Evolutionary conservation across 2,888 invertebrate genomes (phyloP).

Genomic region (Calliopum simillimum): DNA sequence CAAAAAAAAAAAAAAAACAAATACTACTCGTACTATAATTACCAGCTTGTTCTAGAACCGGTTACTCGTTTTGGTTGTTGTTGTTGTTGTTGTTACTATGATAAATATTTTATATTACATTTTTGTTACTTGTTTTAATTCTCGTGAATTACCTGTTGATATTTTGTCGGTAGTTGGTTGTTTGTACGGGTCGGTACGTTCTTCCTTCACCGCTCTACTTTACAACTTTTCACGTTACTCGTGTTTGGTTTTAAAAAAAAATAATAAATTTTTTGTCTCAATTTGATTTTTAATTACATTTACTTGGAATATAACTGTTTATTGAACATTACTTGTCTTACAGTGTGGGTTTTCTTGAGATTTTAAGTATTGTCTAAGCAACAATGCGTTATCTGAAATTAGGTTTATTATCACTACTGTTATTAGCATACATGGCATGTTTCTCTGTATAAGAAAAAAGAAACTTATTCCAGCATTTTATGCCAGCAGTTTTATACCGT

Average conservation of each 20-base stretch:
- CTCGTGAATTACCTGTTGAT: slow-evolving; percentile 15
- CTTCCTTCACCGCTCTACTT: not conserved
- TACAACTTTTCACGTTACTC: not conserved
- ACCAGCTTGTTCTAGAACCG: slow-evolving; percentile 21
- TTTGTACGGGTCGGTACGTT: not conserved
- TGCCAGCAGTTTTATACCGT: too few species aligned
- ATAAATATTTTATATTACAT: not conserved
- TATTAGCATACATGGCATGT: not conserved
- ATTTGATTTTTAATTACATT: slow-evolving; percentile 25
- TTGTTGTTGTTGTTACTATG: not conserved
- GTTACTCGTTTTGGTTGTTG: not conserved
- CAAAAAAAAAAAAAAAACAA: too few species aligned
- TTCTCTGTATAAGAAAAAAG: too few species aligned
- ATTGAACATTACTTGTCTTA: slow-evolving; percentile 18
- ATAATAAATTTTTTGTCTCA: slow-evolving; percentile 25
- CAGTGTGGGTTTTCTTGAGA: not conserved
- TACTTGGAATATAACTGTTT: slow-evolving; percentile 28
- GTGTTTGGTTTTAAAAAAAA: not conserved
- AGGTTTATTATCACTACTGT: slow-evolving; percentile 1
- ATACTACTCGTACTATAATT: not conserved
- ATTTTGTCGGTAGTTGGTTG: too few species aligned
- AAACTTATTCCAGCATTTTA: too few species aligned
- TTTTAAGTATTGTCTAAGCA: not conserved
- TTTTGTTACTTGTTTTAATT: slow-evolving; percentile 12
- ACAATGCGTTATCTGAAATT: not conserved